Percentiles rank a stretch among this genome's conserved stretches.
Evolutionary conservation across 2,113 vertebrate genomes (phyloP).

Genomic region (Rana temporaria): DNA sequence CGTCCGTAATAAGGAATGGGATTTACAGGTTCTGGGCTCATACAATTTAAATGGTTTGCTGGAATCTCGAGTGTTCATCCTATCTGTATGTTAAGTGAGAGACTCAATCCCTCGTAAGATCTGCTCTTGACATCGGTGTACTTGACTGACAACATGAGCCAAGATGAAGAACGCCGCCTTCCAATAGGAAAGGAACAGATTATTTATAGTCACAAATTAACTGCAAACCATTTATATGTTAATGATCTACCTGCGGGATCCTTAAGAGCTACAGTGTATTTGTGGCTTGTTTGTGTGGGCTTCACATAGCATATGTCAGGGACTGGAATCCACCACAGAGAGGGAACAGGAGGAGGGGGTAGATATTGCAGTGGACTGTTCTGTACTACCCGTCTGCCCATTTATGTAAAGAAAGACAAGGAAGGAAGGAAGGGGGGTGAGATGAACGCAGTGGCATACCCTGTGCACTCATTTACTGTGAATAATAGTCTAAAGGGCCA

Average conservation of each 20-base stretch:
- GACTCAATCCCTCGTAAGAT: slow-evolving; percentile 42
- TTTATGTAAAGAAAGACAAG: too few species aligned
- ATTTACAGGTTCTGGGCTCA: slow-evolving; percentile 35
- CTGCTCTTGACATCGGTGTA: slow-evolving; percentile 32
- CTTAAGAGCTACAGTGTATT: neutral
- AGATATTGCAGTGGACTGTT: too few species aligned
- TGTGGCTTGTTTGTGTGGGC: neutral
- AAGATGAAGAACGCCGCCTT: slow-evolving; percentile 10
- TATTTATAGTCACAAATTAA: slow-evolving; percentile 46
- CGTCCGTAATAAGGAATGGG: slow-evolving; percentile 31
- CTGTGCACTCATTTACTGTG: too few species aligned
- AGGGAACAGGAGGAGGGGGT: too few species aligned
- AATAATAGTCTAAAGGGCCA: too few species aligned
- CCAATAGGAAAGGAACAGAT: neutral
- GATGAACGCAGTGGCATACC: too few species aligned
- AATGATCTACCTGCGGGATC: slow-evolving; percentile 35
- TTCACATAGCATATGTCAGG: slow-evolving; percentile 8
- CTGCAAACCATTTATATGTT: slow-evolving; percentile 53
- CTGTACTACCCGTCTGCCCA: too few species aligned
- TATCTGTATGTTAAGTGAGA: slow-evolving; percentile 38
- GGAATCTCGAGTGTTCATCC: slow-evolving; percentile 28
- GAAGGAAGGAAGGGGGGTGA: too few species aligned
- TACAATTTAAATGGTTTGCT: slow-evolving; percentile 20
- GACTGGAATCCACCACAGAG: neutral
- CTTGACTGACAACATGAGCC: slow-evolving; percentile 46